phyloP scores from a whole-genome alignment of 2,888 invertebrate species.

The Apodemia duryi region DNA sequence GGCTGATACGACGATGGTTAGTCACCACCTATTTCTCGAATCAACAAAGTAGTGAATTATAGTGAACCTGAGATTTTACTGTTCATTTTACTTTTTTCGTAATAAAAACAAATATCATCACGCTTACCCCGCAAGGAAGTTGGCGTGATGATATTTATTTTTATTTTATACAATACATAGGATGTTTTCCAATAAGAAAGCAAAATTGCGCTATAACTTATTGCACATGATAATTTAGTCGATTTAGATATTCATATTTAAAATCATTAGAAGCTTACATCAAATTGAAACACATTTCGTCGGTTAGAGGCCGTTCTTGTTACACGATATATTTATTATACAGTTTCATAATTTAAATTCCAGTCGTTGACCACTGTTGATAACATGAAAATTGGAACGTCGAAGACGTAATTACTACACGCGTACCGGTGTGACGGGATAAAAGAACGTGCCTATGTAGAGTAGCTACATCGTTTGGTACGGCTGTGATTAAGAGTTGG shows the following conservation, averaged over 20 bases:
- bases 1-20: too few relatives aligned
- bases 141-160: too few relatives aligned
- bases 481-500: background rate
- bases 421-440: conserved; percentile 24
- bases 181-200: too few relatives aligned
- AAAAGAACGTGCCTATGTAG: conserved; percentile 10
- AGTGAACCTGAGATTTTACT: too few relatives aligned
- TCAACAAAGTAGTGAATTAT: too few relatives aligned
- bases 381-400: conserved; percentile 38
- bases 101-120: too few relatives aligned
- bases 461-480: conserved; percentile 8
- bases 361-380: conserved; percentile 50
- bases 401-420: conserved; percentile 62
- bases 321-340: conserved; percentile 32
- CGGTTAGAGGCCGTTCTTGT: conserved; percentile 1
- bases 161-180: too few relatives aligned
- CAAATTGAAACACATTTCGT: background rate
- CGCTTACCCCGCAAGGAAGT: too few relatives aligned
- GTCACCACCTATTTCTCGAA: too few relatives aligned
- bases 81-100: too few relatives aligned
- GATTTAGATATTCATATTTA: background rate
- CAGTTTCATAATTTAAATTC: conserved; percentile 45
- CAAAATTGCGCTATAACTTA: too few relatives aligned
- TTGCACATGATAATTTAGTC: too few relatives aligned
- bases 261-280: background rate